Evolutionary conservation across 2,888 invertebrate species (phyloP).

Genomic region (Zelleria hepariella): DNA sequence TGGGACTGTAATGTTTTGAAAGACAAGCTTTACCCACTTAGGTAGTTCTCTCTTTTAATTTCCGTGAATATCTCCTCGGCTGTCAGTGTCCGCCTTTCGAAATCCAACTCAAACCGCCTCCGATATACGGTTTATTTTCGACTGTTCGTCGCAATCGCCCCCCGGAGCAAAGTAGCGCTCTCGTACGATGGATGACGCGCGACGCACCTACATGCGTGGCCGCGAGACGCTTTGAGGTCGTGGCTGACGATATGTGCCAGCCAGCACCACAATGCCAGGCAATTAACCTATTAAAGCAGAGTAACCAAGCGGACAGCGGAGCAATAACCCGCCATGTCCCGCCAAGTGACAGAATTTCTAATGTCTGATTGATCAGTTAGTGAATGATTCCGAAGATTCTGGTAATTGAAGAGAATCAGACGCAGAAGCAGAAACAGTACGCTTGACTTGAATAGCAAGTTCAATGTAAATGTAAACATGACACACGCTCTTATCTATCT

Average conservation of each 20-base stretch:
- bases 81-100: not conserved
- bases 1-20: not conserved
- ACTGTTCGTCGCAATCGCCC: not conserved
- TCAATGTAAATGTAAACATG: not conserved
- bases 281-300: constrained; percentile 66
- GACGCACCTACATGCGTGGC: constrained; percentile 46
- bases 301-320: constrained; percentile 48
- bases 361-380: not conserved
- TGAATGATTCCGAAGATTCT: not conserved
- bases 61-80: not conserved
- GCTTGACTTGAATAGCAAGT: not conserved
- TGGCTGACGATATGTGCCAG: constrained; percentile 62
- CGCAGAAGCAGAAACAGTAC: not conserved
- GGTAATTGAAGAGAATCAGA: not conserved
- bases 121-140: not conserved
- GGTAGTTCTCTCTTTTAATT: not conserved
- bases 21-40: not conserved
- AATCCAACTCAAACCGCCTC: not conserved
- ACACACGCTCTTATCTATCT: not conserved
- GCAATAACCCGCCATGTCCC: constrained; percentile 53
- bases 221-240: constrained; percentile 65
- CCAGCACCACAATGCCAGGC: constrained; percentile 67
- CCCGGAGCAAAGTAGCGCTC: not conserved
- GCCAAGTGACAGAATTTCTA: too few relatives aligned
- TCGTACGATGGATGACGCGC: constrained; percentile 32